Evolutionary conservation across 2,888 invertebrate genomes (phyloP), one percentile per base, ranked within the genome.

Genomic region (Caenorhabditis sinica): DNA sequence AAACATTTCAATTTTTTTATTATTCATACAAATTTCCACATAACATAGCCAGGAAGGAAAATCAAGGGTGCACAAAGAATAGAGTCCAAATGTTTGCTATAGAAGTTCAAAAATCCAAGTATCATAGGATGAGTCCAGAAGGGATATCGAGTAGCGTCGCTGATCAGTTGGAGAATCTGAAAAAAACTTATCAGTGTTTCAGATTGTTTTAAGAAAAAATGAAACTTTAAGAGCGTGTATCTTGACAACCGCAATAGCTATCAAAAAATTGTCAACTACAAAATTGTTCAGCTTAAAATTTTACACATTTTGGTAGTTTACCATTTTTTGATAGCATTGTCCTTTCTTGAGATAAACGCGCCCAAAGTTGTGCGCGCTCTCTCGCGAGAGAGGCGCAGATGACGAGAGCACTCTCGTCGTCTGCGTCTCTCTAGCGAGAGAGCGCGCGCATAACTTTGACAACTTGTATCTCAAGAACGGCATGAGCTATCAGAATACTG

Each of bases 351-450:
- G 63, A 40, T 66, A 49, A 11, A 30, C 0, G 13, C 13, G 2
- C 23, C 56, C 13, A 13, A 60, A 60, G 25, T 9, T 56, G 5
- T n/a, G 20, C 8, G 3, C 1, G 8, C 20, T 5, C 20, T n/a
- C n/a, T 20, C 49, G 20, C 11, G 4, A 20, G 49, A 13, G 49
- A 49, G 20, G n/a, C 49, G n/a, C 49, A 49, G 49, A 49, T 5
- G 40, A 40, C 40, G 40, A 40, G 40, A 40, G 25, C 23, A 74
- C 23, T 51, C 86, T 85, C 15, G 79, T 77, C 23, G 66, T 87
- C n/a, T 68, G 58, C 20, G 75, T 88, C 23, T 84, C 87, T 11
- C 40, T 83, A n/a, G n/a, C n/a, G n/a, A n/a, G n/a, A n/a, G n/a
- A n/a, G n/a, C n/a, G 13, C 40, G 40, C 33, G 33, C 83, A 86